Evolutionary conservation across 2,797 vertebrate genomes (phyloP).

Genomic region (Sylvilagus floridanus): DNA sequence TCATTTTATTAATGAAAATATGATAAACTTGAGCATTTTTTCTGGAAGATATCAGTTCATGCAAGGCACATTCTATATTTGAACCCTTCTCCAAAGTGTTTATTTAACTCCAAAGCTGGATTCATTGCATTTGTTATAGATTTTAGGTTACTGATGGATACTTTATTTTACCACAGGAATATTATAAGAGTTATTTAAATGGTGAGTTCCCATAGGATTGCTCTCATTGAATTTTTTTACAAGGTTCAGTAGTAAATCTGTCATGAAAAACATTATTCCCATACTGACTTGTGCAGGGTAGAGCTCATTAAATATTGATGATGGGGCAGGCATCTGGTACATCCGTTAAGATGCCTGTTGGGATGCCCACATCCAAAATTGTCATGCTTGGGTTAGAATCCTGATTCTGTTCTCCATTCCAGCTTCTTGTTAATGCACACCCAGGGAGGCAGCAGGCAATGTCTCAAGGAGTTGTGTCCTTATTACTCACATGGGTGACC

Average conservation of each 20-base stretch:
- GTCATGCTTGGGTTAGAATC: too few relatives aligned
- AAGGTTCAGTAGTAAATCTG: conserved; percentile 25
- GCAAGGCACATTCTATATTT: background rate
- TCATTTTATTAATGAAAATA: background rate
- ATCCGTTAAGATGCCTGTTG: too few relatives aligned
- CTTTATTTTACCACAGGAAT: background rate
- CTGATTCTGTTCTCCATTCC: too few relatives aligned
- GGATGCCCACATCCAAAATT: too few relatives aligned
- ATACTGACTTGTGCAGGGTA: background rate
- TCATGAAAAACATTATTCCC: background rate
- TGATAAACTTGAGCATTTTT: background rate
- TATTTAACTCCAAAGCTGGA: conserved; percentile 1
- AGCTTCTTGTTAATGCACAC: too few relatives aligned
- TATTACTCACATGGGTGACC: too few relatives aligned
- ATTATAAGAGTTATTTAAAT: background rate
- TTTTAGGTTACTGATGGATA: conserved; percentile 1
- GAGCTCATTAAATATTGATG: background rate
- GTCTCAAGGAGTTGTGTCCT: too few relatives aligned
- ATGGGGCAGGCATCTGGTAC: too few relatives aligned
- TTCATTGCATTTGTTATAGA: background rate
- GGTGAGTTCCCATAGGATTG: background rate
- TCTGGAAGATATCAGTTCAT: background rate
- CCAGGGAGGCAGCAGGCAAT: too few relatives aligned
- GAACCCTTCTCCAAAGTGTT: background rate
- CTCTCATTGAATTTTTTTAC: background rate